Evolutionary conservation across 2,113 vertebrate species (phyloP).

Genomic region (Leptobrachium ailaonicum): DNA sequence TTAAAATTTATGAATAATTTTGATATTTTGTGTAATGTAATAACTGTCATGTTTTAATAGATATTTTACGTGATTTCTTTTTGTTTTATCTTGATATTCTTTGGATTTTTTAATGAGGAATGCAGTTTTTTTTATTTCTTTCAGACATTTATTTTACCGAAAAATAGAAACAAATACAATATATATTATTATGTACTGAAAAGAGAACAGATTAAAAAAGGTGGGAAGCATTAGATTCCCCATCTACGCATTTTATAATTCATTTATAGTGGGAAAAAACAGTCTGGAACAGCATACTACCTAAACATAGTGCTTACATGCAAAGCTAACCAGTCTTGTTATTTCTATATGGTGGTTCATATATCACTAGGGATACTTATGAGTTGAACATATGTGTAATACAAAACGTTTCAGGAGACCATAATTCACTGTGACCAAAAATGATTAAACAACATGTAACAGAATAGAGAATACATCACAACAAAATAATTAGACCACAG

Average conservation of each 20-base stretch:
- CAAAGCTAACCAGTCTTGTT: background rate
- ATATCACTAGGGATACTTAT: background rate
- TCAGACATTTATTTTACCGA: slow-evolving; percentile 25
- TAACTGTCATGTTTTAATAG: slow-evolving; percentile 71
- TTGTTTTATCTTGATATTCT: slow-evolving; percentile 58
- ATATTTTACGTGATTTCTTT: slow-evolving; percentile 72
- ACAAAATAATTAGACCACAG: background rate
- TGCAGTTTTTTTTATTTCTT: slow-evolving; percentile 20
- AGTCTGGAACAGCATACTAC: slow-evolving; percentile 19
- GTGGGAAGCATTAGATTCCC: background rate
- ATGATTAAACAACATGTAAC: slow-evolving; percentile 49
- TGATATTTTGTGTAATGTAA: slow-evolving; percentile 70
- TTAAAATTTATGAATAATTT: slow-evolving; percentile 69
- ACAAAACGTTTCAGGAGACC: slow-evolving; percentile 73
- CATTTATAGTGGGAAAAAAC: background rate
- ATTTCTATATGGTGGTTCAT: background rate
- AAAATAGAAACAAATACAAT: background rate
- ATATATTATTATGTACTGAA: slow-evolving; percentile 34
- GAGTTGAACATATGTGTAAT: slow-evolving; percentile 56
- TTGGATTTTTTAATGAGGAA: slow-evolving; percentile 63
- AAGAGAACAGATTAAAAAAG: background rate
- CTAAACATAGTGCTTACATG: slow-evolving; percentile 2
- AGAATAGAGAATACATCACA: background rate
- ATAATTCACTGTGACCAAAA: slow-evolving; percentile 86
- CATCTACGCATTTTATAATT: slow-evolving; percentile 7